These are phyloP conservation scores for Myopa tessellatipennis DNA, from an alignment of 2,888 invertebrate species.

Conservation along the genomic window DNA sequence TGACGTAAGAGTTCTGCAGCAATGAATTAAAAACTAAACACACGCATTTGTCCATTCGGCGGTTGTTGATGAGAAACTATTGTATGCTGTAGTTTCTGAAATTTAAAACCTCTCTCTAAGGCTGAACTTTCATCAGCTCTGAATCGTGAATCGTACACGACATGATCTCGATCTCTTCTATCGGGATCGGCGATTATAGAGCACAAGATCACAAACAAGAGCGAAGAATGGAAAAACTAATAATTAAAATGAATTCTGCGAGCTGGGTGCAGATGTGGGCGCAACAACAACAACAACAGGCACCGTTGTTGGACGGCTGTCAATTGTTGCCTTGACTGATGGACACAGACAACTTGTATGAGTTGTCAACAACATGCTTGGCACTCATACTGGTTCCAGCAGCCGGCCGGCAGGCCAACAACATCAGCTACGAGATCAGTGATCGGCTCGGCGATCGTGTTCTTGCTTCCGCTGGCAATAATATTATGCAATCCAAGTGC, in stretches of 20 bases:
- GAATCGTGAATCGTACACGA: too few species aligned
- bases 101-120: too few species aligned
- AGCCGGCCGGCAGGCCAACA: neutral
- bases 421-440: constrained; percentile 9
- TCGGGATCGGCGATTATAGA: too few species aligned
- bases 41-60: neutral
- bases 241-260: constrained; percentile 26
- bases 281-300: constrained; percentile 20
- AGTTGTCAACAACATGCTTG: constrained; percentile 37
- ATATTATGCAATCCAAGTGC: constrained; percentile 25
- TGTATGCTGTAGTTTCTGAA: too few species aligned
- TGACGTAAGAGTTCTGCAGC: constrained; percentile 6
- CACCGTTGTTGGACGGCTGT: constrained; percentile 37
- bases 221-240: constrained; percentile 19
- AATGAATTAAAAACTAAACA: constrained; percentile 7
- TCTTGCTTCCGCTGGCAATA: constrained; percentile 27
- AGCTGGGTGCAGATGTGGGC: constrained; percentile 8
- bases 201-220: neutral
- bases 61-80: too few species aligned
- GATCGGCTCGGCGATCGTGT: constrained; percentile 11
- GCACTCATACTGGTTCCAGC: constrained; percentile 27
- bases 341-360: constrained; percentile 40
- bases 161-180: too few species aligned
- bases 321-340: constrained; percentile 38
- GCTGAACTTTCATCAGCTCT: too few species aligned